A percentile compares a stretch with the other conserved stretches of the same genome.
These are phyloP conservation scores for Pandion haliaetus DNA, from an alignment of 2,113 vertebrate genomes.

Conservation along the genomic window DNA sequence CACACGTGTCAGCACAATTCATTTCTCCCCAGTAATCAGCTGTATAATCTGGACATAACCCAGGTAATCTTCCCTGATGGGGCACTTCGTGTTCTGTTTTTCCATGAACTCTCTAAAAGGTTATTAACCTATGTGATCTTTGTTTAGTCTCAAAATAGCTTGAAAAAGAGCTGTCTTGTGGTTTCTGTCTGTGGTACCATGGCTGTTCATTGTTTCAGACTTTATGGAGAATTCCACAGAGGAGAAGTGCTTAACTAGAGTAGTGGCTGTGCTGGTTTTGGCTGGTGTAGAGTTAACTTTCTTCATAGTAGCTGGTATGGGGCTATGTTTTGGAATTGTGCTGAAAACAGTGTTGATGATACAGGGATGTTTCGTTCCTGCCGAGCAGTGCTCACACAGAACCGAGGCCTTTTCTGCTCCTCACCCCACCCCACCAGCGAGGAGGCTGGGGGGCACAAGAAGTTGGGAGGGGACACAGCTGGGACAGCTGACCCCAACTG, in stretches of 20 bases:
- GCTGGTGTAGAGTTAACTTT: too few species aligned
- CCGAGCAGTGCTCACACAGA: too few species aligned
- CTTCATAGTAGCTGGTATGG: too few species aligned
- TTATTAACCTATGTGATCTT: not conserved
- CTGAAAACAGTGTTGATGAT: too few species aligned
- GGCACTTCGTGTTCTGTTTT: not conserved
- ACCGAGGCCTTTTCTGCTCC: too few species aligned
- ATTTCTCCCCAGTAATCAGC: not conserved
- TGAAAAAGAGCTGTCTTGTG: not conserved
- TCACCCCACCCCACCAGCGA: too few species aligned
- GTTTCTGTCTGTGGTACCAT: not conserved
- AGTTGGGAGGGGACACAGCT: too few species aligned
- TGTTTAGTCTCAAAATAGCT: not conserved
- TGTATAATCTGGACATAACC: not conserved
- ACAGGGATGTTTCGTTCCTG: too few species aligned
- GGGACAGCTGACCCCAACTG: too few species aligned
- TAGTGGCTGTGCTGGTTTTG: not conserved
- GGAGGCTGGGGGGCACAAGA: too few species aligned
- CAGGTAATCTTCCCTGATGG: not conserved
- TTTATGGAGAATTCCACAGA: not conserved
- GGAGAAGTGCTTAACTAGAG: not conserved
- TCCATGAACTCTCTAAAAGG: not conserved
- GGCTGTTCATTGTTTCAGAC: not conserved
- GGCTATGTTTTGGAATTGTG: too few species aligned
- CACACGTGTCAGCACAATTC: not conserved